These are phyloP conservation scores for Leuciscus idus DNA, from an alignment of 2,113 vertebrate genomes.

Conservation along the genomic window DNA sequence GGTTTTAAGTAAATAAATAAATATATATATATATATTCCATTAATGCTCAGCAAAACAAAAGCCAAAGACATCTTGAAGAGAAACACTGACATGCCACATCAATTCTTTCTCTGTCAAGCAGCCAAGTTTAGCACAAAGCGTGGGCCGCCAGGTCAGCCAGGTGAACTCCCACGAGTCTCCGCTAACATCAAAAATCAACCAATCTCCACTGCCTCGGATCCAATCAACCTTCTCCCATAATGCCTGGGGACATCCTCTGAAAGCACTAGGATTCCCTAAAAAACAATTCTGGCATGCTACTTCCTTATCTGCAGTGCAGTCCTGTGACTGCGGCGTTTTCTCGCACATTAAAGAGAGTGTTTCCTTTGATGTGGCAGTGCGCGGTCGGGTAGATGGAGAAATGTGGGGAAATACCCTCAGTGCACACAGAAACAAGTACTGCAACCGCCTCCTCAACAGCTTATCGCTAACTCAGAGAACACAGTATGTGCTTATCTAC, in stretches of 20 bases:
- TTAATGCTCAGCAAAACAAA: slow-evolving; percentile 20
- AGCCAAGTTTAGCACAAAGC: slow-evolving; percentile 30
- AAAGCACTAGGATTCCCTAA: slow-evolving; percentile 23
- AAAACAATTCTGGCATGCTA: slow-evolving; percentile 25
- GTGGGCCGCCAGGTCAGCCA: slow-evolving; percentile 41
- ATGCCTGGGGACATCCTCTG: slow-evolving; percentile 4
- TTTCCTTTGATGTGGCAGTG: slow-evolving; percentile 31
- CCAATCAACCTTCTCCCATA: slow-evolving; percentile 8
- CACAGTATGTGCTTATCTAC: slow-evolving; percentile 13
- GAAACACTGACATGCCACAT: slow-evolving; percentile 35
- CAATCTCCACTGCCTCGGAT: slow-evolving; percentile 31
- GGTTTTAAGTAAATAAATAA: not conserved
- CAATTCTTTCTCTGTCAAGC: slow-evolving; percentile 15
- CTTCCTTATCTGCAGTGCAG: slow-evolving; percentile 5
- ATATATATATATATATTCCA: not conserved
- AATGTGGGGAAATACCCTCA: slow-evolving; percentile 16
- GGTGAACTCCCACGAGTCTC: slow-evolving; percentile 20
- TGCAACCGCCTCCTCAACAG: not conserved
- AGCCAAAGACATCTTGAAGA: not conserved
- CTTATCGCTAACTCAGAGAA: no score
- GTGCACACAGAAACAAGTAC: not conserved
- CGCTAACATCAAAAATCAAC: slow-evolving; percentile 32
- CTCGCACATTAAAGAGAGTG: slow-evolving; percentile 4
- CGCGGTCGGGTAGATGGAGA: not conserved
- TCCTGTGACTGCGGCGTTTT: slow-evolving; percentile 7